A percentile compares a stretch with the other conserved stretches of the same genome.
Conservation (phyloP, 2,888 invertebrate species). For the Nysson spinosus region DNA sequence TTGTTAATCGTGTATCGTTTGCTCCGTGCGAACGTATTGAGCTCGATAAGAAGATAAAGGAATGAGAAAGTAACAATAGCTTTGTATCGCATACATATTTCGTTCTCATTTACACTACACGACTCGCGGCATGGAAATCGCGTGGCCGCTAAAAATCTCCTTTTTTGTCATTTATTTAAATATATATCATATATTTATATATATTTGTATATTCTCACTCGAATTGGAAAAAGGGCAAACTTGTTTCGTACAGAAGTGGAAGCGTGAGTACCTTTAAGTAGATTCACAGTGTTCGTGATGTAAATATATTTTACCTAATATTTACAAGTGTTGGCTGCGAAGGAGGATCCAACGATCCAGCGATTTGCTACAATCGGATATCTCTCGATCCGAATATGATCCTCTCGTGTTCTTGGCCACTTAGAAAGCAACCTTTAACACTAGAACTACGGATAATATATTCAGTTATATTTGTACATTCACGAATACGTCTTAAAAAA, state of each 20-base stretch:
- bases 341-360: constrained; percentile 23
- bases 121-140: neutral
- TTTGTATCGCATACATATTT: neutral
- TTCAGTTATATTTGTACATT: too few species aligned
- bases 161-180: too few species aligned
- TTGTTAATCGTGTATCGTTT: neutral
- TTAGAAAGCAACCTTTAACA: neutral
- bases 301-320: constrained; percentile 50
- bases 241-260: constrained; percentile 41
- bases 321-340: constrained; percentile 49
- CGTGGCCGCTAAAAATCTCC: neutral
- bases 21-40: neutral
- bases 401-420: constrained; percentile 8
- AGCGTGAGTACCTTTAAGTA: constrained; percentile 50
- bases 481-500: too few species aligned
- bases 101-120: neutral
- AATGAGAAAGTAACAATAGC: neutral
- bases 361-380: neutral
- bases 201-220: too few species aligned
- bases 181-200: too few species aligned
- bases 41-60: constrained; percentile 1
- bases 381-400: constrained; percentile 1
- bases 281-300: constrained; percentile 43
- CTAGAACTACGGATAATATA: too few species aligned
- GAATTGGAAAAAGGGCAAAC: constrained; percentile 8